Evolutionary conservation across 1,140 invertebrate species (phyloP).

Genomic region (Philotrypesis tridentata): DNA sequence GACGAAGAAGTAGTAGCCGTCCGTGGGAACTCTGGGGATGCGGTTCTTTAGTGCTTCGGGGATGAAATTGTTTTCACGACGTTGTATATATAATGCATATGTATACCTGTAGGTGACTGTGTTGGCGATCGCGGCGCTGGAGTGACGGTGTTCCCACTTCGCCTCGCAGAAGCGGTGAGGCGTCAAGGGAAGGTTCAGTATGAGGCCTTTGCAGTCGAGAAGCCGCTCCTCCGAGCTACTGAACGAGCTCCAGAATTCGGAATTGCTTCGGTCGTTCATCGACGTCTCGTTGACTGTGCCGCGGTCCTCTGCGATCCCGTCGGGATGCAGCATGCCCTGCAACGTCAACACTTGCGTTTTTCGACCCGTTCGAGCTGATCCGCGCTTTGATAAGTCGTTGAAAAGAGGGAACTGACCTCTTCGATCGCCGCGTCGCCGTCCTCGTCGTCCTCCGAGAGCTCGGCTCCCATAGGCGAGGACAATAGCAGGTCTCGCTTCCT

Average conservation of each 20-base stretch:
- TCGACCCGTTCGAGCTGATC: no score
- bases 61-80: no score
- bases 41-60: no score
- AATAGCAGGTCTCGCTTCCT: constrained; percentile 66
- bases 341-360: no score
- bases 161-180: constrained; percentile 76
- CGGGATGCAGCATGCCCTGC: constrained; percentile 69
- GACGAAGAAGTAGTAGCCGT: constrained; percentile 88
- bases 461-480: constrained; percentile 65
- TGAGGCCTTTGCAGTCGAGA: constrained; percentile 82
- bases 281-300: constrained; percentile 77
- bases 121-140: constrained; percentile 75
- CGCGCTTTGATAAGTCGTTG: neutral
- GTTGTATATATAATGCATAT: no score
- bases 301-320: constrained; percentile 79
- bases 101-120: constrained; percentile 79
- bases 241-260: constrained; percentile 87
- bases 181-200: constrained; percentile 81
- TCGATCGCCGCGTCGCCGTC: constrained; percentile 77
- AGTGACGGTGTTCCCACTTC: constrained; percentile 66
- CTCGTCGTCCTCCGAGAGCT: constrained; percentile 76
- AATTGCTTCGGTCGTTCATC: constrained; percentile 80
- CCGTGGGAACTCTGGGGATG: constrained; percentile 77
- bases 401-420: constrained; percentile 69
- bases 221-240: constrained; percentile 85